Base-by-base conservation (phyloP, 2,113 vertebrate genomes). In the Laticauda laticaudata region DNA sequence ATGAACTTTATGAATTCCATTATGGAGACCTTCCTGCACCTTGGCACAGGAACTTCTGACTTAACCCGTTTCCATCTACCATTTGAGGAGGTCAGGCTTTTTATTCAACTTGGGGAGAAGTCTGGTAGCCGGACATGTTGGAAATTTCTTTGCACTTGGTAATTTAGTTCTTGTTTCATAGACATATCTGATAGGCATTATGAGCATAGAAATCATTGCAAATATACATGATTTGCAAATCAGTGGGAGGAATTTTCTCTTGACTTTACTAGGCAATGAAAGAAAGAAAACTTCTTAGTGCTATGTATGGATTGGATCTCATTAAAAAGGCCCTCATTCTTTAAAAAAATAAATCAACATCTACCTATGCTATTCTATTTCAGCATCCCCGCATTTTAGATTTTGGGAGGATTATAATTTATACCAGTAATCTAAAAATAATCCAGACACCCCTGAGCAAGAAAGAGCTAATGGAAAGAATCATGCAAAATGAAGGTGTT, bases 391-490 rank as follows among this genome's bases (percentile, higher is more conserved):
- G 98, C 3, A 96, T 98, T 92, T 96, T 99, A 97, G 99, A 99
- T 96, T 99, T 99, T 96, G 98, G 99, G 90, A 99, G 99, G 97
- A 99, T 99, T 91, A 99, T 99, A 93, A 99, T 99, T 97, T 99
- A 99, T 95, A 99, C 99, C 8, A 99, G 98, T 90, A 99, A 99
- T 92, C 97, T 99, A 96, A 99, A 99, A 95, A 99, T 99, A 95
- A 98, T 99, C 94, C 98, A 98, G 90, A 98, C 98, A 0, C 98
- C 99, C 0, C 97, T 97, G 93, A 98, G 97, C 94, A 98, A 98
- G 94, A 97, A 96, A 21, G 98, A 99, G 89, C 95, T 97, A 11
- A 91, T 96, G 96, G 98, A 95, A 55, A 98, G 95, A 96, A 96
- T 96, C 24, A 96, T 95, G 87, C 96, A 97, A 90, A 96, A 97